Conservation (phyloP, 2,797 vertebrate species). For the Miichthys miiuy region DNA sequence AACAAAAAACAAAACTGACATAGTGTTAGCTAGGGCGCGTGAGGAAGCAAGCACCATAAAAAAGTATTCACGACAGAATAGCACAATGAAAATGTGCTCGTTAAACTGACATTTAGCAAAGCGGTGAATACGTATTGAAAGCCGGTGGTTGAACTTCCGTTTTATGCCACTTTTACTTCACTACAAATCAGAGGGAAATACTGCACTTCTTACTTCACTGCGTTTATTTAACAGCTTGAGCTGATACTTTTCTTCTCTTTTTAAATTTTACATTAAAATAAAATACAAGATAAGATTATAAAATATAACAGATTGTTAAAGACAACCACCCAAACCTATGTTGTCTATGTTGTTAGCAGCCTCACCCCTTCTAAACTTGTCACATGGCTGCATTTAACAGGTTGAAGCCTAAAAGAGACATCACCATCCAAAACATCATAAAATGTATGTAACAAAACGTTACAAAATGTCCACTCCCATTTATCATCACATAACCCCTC, state of each 20-base stretch:
- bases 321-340: not conserved
- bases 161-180: not conserved
- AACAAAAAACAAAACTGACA: slow-evolving; percentile 17
- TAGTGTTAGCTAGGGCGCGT: not conserved
- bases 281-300: not conserved
- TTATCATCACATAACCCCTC: not conserved
- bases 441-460: too few relatives aligned
- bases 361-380: not conserved
- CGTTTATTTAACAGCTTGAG: not conserved
- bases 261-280: not conserved
- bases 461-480: not conserved
- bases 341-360: too few relatives aligned
- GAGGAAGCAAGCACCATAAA: not conserved
- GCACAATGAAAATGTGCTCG: not conserved
- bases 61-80: slow-evolving; percentile 4
- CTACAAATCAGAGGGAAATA: not conserved
- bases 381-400: not conserved
- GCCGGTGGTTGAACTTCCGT: not conserved
- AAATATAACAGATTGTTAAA: not conserved
- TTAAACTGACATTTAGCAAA: not conserved
- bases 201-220: not conserved
- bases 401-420: not conserved
- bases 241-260: too few relatives aligned
- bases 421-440: too few relatives aligned
- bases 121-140: not conserved